Evolutionary conservation across 2,797 vertebrate genomes (phyloP), one percentile per base, ranked within the genome.

Genomic region (Poliocrania exsul): DNA sequence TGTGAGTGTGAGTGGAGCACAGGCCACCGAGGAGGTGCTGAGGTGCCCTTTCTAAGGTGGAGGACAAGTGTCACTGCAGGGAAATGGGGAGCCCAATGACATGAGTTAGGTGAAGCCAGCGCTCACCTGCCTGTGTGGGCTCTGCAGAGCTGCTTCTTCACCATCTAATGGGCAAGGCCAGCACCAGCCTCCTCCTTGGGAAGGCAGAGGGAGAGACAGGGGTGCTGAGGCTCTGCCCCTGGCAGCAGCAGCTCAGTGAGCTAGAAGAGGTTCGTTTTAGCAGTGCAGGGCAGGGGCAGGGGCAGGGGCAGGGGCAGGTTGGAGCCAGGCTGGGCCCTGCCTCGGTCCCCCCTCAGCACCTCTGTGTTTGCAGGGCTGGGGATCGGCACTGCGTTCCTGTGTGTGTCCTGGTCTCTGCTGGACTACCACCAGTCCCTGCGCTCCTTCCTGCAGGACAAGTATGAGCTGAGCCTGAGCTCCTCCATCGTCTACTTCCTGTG

Each of bases 391-490:
- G 98, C 99, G 0, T 98, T 98, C 73, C 94, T 98, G 3, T 99
- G 99, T n/a, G 98, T 99, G 50, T 98, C 98, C 5, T 99, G 99
- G 99, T 98, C 99, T 42, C 98, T 99, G 62, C 97, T 99, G 78
- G 99, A 99, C 69, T 99, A 99, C 91, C 99, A 99, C 94, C 99
- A 98, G 93, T 98, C 98, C 15, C 97, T 99, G 95, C 99, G 99
- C 15, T 97, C 98, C 94, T 99, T 99, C 97, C 97, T 99, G 19
- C 97, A 97, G 3, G 97, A 99, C 73, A 99, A 99, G 87, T 94
- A 97, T 8, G 96, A 97, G 89, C 98, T 99, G 95, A 97, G 96
- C 81, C 94, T 88, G 96, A n/a, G 93, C 14, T 99, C 99, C 2
- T 98, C 98, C 0, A 0, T 98, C 13, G 5, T 98, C 85, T 99